These are phyloP conservation scores for Maconellicoccus hirsutus DNA, from an alignment of 1,140 invertebrate species.

Conservation along the genomic window DNA sequence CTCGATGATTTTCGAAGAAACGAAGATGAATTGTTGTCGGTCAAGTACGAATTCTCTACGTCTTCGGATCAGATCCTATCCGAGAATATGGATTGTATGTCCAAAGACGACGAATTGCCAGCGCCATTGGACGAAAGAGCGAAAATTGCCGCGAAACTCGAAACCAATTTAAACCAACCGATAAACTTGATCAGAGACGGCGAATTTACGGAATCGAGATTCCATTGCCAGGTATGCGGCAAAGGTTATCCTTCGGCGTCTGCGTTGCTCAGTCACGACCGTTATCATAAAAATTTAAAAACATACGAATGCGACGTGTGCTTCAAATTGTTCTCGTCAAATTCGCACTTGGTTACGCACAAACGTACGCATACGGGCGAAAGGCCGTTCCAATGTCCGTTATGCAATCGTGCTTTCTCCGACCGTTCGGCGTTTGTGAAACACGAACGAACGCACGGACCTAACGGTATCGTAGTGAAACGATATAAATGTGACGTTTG, in stretches of 20 bases:
- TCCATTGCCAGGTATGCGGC: constrained; percentile 24
- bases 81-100: not conserved
- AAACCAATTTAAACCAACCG: too few species aligned
- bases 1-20: not conserved
- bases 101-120: not conserved
- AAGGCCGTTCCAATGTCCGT: constrained; percentile 35
- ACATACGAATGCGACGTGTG: constrained; percentile 55
- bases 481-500: constrained; percentile 61
- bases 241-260: constrained; percentile 25
- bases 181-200: not conserved
- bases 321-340: constrained; percentile 44
- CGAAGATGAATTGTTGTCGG: not conserved
- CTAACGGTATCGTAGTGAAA: constrained; percentile 31
- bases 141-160: not conserved
- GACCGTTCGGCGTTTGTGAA: constrained; percentile 44
- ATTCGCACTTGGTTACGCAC: constrained; percentile 30
- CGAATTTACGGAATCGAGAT: not conserved
- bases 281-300: constrained; percentile 34
- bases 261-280: constrained; percentile 25
- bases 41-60: not conserved
- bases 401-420: constrained; percentile 45
- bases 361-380: constrained; percentile 30
- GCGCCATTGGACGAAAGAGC: not conserved
- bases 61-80: not conserved
- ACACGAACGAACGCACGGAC: constrained; percentile 50